phyloP scores from a whole-genome alignment of 2,888 invertebrate species.

The Tetramorium bicarinatum region DNA sequence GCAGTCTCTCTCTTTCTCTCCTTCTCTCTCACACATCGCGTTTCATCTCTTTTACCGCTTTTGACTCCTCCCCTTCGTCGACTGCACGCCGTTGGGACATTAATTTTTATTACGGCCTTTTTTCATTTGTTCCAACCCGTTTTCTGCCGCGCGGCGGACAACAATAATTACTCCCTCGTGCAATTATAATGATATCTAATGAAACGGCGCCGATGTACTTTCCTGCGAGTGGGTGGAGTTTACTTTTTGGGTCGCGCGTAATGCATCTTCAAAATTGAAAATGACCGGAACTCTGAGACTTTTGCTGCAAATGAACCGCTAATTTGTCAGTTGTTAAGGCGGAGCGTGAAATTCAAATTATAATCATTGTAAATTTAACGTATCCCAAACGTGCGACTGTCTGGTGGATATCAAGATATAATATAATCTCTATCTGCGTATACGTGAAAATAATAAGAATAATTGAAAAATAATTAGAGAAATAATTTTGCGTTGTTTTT shows the following conservation, averaged over 20 bases:
- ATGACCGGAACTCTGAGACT: constrained; percentile 14
- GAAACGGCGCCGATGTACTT: constrained; percentile 73
- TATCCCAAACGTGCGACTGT: background rate
- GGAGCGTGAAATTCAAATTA: background rate
- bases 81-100: constrained; percentile 67
- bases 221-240: constrained; percentile 49
- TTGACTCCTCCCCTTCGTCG: constrained; percentile 16
- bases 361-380: background rate
- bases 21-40: constrained; percentile 21
- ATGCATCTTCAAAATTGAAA: constrained; percentile 52
- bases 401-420: background rate
- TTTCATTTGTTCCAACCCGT: constrained; percentile 68
- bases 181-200: constrained; percentile 82
- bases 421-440: background rate
- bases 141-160: constrained; percentile 68
- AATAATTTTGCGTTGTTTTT: too few species aligned
- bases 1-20: constrained; percentile 55
- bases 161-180: constrained; percentile 80
- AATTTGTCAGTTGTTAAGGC: background rate
- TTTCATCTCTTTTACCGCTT: constrained; percentile 22
- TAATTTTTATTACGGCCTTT: constrained; percentile 80
- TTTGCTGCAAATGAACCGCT: background rate
- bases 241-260: constrained; percentile 54
- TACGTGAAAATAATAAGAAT: too few species aligned
- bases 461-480: too few species aligned